These are phyloP conservation scores for Clusia tigrina DNA, from an alignment of 2,888 invertebrate genomes.

Conservation along the genomic window DNA sequence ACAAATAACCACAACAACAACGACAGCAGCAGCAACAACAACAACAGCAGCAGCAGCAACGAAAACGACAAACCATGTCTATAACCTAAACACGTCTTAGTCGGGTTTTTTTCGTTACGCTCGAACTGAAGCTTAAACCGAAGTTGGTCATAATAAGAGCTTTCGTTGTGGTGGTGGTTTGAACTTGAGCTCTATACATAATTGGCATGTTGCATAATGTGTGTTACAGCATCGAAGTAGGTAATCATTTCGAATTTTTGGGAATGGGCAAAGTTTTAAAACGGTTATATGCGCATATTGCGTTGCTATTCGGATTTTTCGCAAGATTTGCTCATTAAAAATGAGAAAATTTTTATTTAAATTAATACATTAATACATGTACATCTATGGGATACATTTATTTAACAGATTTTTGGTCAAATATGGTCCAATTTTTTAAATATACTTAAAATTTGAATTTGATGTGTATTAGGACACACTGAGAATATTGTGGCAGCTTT, in stretches of 20 bases:
- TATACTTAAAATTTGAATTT: no score
- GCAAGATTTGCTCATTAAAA: no score
- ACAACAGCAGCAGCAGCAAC: conserved; percentile 5
- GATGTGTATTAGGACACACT: no score
- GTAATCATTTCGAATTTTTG: conserved; percentile 7
- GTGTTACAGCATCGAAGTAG: no score
- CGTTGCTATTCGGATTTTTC: no score
- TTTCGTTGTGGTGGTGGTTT: conserved; percentile 35
- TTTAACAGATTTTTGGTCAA: no score
- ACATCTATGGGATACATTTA: no score
- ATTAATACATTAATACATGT: no score
- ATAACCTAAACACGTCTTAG: conserved; percentile 2
- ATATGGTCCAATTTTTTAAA: no score
- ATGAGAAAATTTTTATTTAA: no score
- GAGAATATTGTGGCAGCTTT: no score
- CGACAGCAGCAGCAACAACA: conserved; percentile 13
- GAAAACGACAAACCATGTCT: not conserved
- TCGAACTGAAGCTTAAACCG: not conserved
- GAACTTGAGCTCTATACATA: conserved; percentile 50
- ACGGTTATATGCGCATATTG: no score
- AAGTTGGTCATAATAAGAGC: conserved; percentile 34
- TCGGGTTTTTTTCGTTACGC: conserved; percentile 7
- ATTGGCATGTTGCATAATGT: conserved; percentile 51
- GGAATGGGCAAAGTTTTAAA: not conserved
- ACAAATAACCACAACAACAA: conserved; percentile 23